phyloP scores from a whole-genome alignment of 2,113 vertebrate genomes.

The Cavia porcellus region DNA sequence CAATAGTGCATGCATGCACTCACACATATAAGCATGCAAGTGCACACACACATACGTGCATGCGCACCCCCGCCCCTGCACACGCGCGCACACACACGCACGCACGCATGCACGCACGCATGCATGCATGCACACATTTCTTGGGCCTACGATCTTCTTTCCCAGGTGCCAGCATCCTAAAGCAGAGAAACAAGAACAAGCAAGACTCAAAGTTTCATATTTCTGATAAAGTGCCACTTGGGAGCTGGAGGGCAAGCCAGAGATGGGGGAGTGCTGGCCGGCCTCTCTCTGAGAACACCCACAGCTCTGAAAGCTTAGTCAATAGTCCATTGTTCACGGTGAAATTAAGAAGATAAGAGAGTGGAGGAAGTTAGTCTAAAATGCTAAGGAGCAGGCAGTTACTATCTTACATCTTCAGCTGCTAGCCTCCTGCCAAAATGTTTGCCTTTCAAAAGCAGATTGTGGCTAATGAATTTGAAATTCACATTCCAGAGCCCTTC shows the following conservation, averaged over 20 bases:
- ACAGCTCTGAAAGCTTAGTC: conserved; percentile 62
- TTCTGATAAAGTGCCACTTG: conserved; percentile 26
- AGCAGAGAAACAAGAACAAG: background rate
- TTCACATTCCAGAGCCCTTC: background rate
- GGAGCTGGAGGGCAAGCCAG: conserved; percentile 44
- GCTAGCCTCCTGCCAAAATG: conserved; percentile 43
- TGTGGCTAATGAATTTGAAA: background rate
- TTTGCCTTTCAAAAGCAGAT: conserved; percentile 60
- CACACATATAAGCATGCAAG: background rate
- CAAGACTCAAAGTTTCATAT: conserved; percentile 33
- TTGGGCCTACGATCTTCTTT: background rate
- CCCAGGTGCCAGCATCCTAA: background rate
- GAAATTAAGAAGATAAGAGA: conserved; percentile 76
- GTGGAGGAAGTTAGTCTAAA: conserved; percentile 58
- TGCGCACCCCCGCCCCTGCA: background rate
- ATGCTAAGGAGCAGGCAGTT: conserved; percentile 57
- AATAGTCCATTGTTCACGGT: conserved; percentile 73
- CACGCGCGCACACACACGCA: too few species aligned
- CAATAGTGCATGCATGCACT: background rate
- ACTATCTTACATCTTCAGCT: conserved; percentile 63
- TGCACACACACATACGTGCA: too few species aligned
- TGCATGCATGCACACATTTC: background rate
- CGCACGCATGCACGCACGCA: rapidly evolving
- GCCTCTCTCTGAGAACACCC: conserved; percentile 74
- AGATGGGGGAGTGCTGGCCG: background rate